Evolutionary conservation across 2,797 vertebrate species (phyloP).

Genomic region (Danio jaintianensis): DNA sequence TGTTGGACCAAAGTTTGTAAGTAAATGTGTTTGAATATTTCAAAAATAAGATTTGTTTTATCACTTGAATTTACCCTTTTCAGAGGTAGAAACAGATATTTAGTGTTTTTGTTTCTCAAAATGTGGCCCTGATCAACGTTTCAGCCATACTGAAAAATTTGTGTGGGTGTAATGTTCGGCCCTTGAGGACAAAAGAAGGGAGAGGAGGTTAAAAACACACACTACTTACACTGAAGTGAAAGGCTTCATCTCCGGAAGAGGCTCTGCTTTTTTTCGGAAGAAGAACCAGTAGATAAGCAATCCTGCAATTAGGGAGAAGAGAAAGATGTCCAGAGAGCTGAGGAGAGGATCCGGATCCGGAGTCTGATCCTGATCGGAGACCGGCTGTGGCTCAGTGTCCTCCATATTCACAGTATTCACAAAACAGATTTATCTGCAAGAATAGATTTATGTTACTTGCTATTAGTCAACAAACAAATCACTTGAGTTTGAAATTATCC

Average conservation of each 20-base stretch:
- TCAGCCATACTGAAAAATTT: constrained; percentile 5
- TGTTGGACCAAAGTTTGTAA: too few relatives aligned
- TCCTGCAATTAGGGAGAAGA: constrained; percentile 78
- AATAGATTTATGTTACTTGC: neutral
- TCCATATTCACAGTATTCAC: constrained; percentile 63
- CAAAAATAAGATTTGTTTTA: too few relatives aligned
- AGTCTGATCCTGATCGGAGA: constrained; percentile 37
- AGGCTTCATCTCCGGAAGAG: constrained; percentile 76
- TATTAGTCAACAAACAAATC: neutral
- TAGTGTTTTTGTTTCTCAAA: neutral
- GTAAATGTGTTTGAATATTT: too few relatives aligned
- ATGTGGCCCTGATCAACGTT: constrained; percentile 1
- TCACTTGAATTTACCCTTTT: neutral
- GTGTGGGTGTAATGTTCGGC: constrained; percentile 11
- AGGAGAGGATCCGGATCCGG: constrained; percentile 67
- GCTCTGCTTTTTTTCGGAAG: constrained; percentile 81
- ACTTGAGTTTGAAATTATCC: neutral
- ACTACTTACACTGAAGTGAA: constrained; percentile 64
- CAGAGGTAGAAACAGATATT: neutral
- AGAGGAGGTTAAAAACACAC: neutral
- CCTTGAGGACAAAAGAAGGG: neutral
- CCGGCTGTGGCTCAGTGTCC: constrained; percentile 60
- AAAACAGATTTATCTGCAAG: constrained; percentile 4
- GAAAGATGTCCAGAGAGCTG: constrained; percentile 76
- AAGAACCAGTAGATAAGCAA: constrained; percentile 83